Evolutionary conservation across 2,797 vertebrate genomes (phyloP), one percentile per base, ranked within the genome.

Genomic region (Hypotaenidia okinawae): DNA sequence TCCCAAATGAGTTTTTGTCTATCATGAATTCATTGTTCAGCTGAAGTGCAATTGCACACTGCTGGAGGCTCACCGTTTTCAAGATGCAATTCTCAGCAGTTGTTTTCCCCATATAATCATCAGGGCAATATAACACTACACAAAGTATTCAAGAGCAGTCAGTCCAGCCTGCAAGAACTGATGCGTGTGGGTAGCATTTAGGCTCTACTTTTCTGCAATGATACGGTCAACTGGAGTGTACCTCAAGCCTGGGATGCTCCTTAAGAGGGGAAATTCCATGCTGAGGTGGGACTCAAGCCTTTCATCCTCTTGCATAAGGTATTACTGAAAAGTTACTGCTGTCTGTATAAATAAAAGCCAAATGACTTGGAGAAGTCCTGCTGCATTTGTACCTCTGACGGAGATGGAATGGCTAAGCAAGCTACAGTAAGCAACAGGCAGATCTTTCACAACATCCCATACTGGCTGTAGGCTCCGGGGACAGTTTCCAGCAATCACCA

Each of bases 1-100:
- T 95, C 89, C 79, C 91, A 91, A 90, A 89, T 15, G 82, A 95
- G 77, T 76, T 85, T 81, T 76, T 91, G 84, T 67, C 62, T 86
- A 33, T 61, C 89, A 64, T 8, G 11, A 95, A 90, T 45, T 81
- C 64, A 69, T 84, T 88, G 82, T 58, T 87, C 61, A 67, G 37
- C 37, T 47, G 72, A 63, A 58, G 35, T 79, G 78, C 74, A 93
- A 37, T 11, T 78, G 81, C 15, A 4, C 3, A 2, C 74, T 54
- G 77, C 92, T 90, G 89, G 61, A 92, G 78, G 87, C 78, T 95
- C 55, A 24, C 32, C 13, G 18, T 10, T 95, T 66, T 68, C 63
- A 33, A 41, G 33, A 28, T 4, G 2, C 5, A 66, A 32, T 62
- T 85, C 75, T 51, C 62, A 43, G 55, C 79, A 59, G 51, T 24